Percentiles rank a stretch among this genome's conserved stretches.
phyloP scores from a whole-genome alignment of 2,888 invertebrate genomes.

The Leptinotarsa rubiginosa region DNA sequence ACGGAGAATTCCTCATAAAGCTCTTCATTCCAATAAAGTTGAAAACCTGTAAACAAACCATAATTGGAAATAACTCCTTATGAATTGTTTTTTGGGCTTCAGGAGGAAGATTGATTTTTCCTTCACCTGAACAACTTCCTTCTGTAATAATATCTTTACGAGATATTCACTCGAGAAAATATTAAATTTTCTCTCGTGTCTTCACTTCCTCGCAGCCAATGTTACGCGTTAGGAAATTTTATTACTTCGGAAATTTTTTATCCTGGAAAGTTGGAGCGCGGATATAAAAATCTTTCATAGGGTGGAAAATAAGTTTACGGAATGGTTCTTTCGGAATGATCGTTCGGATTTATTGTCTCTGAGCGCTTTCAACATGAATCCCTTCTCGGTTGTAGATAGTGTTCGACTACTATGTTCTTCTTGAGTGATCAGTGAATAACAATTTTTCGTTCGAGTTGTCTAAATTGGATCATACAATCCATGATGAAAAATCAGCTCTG shows the following conservation, averaged over 20 bases:
- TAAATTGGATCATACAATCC: too few species aligned
- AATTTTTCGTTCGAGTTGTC: too few species aligned
- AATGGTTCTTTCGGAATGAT: background rate
- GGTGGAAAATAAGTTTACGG: conserved; percentile 8
- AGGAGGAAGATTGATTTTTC: conserved; percentile 22
- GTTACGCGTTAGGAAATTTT: conserved; percentile 30
- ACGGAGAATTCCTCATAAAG: background rate
- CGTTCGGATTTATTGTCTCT: background rate
- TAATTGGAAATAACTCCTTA: conserved; percentile 11
- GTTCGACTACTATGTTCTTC: background rate
- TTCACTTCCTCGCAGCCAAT: conserved; percentile 24
- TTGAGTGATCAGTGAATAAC: background rate
- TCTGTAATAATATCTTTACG: conserved; percentile 14
- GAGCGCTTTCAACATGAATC: background rate
- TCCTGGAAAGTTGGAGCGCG: background rate
- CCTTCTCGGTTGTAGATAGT: background rate
- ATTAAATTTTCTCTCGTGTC: conserved; percentile 38
- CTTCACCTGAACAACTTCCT: conserved; percentile 26
- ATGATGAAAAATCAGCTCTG: too few species aligned
- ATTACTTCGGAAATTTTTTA: conserved; percentile 37
- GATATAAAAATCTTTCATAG: conserved; percentile 20
- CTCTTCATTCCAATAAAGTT: background rate
- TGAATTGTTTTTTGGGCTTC: conserved; percentile 5
- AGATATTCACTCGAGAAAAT: conserved; percentile 35
- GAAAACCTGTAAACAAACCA: conserved; percentile 2